Evolutionary conservation across 2,797 vertebrate species (phyloP), one percentile per base, ranked within the genome.

Genomic region (Muraenolepis orangiensis): DNA sequence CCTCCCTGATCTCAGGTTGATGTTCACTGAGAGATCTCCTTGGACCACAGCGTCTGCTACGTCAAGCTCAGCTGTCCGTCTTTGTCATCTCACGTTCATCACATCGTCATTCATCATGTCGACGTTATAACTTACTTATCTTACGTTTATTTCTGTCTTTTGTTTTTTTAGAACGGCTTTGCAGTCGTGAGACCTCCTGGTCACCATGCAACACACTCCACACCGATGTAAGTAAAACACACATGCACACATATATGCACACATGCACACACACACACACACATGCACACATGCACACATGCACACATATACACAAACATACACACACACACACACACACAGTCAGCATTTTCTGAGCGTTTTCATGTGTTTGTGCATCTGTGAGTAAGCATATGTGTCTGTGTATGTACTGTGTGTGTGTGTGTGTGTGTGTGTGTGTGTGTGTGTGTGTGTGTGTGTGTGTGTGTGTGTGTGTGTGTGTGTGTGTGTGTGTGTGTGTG

Each of bases 101-200:
- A 40, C n/a, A n/a, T n/a, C n/a, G n/a, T n/a, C n/a, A n/a, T n/a
- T n/a, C n/a, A n/a, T n/a, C n/a, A n/a, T n/a, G 13, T 71, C 11
- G 61, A 26, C 20, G 30, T 66, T 6, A 31, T 64, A 26, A 72
- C 31, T 69, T 72, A 34, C 32, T 26, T 38, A 26, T 64, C 6
- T 7, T 70, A 2, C 28, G n/a, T 70, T 13, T 70, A 2, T 38
- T 14, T 38, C 3, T 40, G 34, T 38, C 32, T 70, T 42, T 42
- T 23, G n/a, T 71, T 91, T 42, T 23, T 34, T 71, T 91, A 98
- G 97, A 98, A 99, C 0, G 97, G 97, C 68, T 98, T 98, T 72
- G 97, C 97, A 40, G 94, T 99, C 76, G 96, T 99, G 83, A 93
- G 96, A 72, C 95, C 96, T 1, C 96, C 95, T 0, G 95, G 95